Base-by-base conservation (phyloP, 2,888 invertebrate genomes). In the Drosophila antonietae region DNA sequence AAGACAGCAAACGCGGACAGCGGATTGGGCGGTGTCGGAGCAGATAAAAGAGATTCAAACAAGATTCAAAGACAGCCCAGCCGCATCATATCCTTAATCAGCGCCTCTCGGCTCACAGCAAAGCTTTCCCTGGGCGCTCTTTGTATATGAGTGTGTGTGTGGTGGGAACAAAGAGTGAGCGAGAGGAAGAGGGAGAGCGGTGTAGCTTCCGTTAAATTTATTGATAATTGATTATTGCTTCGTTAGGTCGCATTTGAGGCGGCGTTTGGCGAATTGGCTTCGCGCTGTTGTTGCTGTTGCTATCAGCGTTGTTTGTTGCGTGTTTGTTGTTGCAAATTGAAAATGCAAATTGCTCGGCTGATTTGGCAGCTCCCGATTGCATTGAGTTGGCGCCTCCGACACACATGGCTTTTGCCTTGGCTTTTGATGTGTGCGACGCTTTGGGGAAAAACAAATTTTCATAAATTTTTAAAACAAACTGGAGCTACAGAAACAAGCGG, bases 151-250 rank as follows among this genome's bases (percentile, higher is more conserved):
- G n/a, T 23, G 37, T 20, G 43, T 12, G n/a, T 60, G 15, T 14
- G 6, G 9, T 0, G 2, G 3, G 23, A 23, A 23, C 23, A 23
- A 35, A 6, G 18, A 3, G 31, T 39, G n/a, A 47, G 28, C 14
- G 51, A 28, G 43, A 31, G 39, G 5, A 23, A 44, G 9, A 39
- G 31, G 15, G 46, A 23, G 33, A 15, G 39, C 23, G 23, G 3
- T 46, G 41, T 23, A 33, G 60, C 55, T 75, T 75, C 55, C 63
- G 69, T 77, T 44, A 78, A 88, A 90, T 90, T 90, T 89, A 90
- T 89, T 87, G 88, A 90, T 89, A 90, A 90, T 90, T 89, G 89
- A 90, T 90, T 89, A 90, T 89, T 89, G 90, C 89, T 86, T 90
- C 88, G 90, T 86, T 86, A 86, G 90, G 71, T 70, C 71, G 73